Evolutionary conservation across 1,140 invertebrate genomes (phyloP).

Genomic region (Trachelipus rathkii): DNA sequence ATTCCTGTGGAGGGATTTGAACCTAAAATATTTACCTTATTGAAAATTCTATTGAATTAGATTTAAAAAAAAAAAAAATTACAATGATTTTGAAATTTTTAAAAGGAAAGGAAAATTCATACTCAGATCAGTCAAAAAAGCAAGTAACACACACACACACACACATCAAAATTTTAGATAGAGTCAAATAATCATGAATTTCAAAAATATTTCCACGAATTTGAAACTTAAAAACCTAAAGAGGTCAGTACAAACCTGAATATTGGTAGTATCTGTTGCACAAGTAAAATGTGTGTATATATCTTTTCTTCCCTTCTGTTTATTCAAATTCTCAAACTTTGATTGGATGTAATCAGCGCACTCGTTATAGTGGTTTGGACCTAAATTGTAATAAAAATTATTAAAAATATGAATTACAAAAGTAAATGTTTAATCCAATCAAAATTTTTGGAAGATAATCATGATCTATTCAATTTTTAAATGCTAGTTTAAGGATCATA

Average conservation of each 20-base stretch:
- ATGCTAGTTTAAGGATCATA: constrained; percentile 16
- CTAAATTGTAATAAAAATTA: constrained; percentile 51
- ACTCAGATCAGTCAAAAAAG: too few relatives aligned
- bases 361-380: constrained; percentile 78
- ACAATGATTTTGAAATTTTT: neutral
- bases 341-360: constrained; percentile 81
- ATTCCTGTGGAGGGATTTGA: too few relatives aligned
- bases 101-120: neutral
- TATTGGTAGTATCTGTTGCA: constrained; percentile 86
- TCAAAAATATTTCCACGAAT: neutral
- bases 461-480: too few relatives aligned
- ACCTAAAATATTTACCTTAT: too few relatives aligned
- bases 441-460: too few relatives aligned
- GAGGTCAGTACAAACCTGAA: constrained; percentile 53
- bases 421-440: too few relatives aligned
- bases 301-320: constrained; percentile 79
- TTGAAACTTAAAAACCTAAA: neutral
- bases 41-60: neutral
- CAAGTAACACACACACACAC: too few relatives aligned
- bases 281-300: constrained; percentile 90
- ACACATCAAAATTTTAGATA: neutral
- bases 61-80: too few relatives aligned
- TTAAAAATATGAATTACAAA: too few relatives aligned
- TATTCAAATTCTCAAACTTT: constrained; percentile 84
- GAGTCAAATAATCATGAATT: neutral